phyloP scores from a whole-genome alignment of 1,140 invertebrate genomes.

The Brachionus angularis region DNA sequence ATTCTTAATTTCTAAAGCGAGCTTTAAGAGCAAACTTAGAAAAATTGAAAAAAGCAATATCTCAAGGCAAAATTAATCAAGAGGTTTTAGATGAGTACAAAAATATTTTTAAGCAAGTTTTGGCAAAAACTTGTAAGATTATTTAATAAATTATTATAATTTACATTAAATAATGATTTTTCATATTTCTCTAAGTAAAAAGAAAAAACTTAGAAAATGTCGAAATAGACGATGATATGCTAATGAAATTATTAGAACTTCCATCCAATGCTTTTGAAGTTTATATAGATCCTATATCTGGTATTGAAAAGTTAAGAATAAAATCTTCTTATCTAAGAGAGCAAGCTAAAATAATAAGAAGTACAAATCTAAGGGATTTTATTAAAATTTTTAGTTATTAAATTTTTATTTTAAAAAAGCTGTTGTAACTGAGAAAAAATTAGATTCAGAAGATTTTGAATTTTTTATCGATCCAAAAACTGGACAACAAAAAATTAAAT shows the following conservation, averaged over 20 bases:
- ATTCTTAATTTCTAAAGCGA: not conserved
- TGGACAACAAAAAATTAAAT: slow-evolving; percentile 6
- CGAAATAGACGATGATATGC: slow-evolving; percentile 26
- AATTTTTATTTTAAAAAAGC: slow-evolving; percentile 26
- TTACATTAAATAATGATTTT: not conserved
- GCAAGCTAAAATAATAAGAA: slow-evolving; percentile 36
- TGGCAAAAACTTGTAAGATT: slow-evolving; percentile 25
- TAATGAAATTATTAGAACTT: slow-evolving; percentile 19
- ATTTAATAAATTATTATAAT: not conserved
- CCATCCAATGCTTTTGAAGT: slow-evolving; percentile 37
- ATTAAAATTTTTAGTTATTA: not conserved
- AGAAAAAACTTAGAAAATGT: slow-evolving; percentile 38
- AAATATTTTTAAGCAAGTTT: slow-evolving; percentile 37
- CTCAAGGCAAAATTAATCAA: slow-evolving; percentile 29
- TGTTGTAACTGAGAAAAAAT: slow-evolving; percentile 10
- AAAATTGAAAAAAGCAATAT: slow-evolving; percentile 22
- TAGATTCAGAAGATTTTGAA: slow-evolving; percentile 31
- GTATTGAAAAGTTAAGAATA: slow-evolving; percentile 22
- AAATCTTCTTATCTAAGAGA: slow-evolving; percentile 5
- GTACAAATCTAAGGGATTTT: too few relatives aligned
- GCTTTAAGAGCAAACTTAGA: slow-evolving; percentile 42
- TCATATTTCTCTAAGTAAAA: slow-evolving; percentile 5
- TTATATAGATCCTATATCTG: slow-evolving; percentile 36
- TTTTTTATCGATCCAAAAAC: slow-evolving; percentile 2
- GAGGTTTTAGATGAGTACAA: slow-evolving; percentile 40